Base-by-base conservation (phyloP, 2,113 vertebrate genomes). In the Bombycilla garrulus region DNA sequence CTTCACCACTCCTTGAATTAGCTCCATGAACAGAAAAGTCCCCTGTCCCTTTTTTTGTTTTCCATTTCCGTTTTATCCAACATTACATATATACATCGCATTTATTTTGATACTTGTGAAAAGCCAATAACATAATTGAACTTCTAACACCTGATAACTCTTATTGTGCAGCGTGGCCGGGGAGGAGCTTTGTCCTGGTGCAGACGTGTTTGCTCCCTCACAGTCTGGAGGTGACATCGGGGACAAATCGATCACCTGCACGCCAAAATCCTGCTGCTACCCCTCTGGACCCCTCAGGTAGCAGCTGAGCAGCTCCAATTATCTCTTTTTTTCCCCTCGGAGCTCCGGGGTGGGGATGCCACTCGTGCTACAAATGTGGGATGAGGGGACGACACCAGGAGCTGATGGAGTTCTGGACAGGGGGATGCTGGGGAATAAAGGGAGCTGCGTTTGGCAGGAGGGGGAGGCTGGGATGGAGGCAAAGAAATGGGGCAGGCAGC, bases 241-340 rank as follows among this genome's bases (percentile, higher is more conserved):
- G 42, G 6, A 29, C 15, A 31, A 60, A 62, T 5, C 6, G 35
- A 15, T 26, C 35, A 28, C 60, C 26, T 14, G 36, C 25, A n/a
- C 3, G 6, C 1, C 6, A 1, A 33, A 73, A 26, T 11, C 11
- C 9, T 4, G 26, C 5, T 6, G 71, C 31, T 11, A 6, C 28
- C 22, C 19, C 9, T 13, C 1, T 1, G 56, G 23, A 61, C 22
- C 33, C 61, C 51, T 81, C 53, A 4, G 1, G 24, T 20, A 24
- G 20, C 65, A 24, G n/a, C 48, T 47, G 42, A 42, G 42, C 42
- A 42, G 42, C 42, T 42, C 1, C 2, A 16, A 5, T 21, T 67
- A 5, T 26, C 65, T 82, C 42, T 3, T 0, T 1, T 29, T 60
- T 65, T 42, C 11, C 45, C 26, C 45, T 24, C 67, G 0, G 4